Base-by-base conservation (phyloP, 2,888 invertebrate genomes). In the Andrena bicolor region DNA sequence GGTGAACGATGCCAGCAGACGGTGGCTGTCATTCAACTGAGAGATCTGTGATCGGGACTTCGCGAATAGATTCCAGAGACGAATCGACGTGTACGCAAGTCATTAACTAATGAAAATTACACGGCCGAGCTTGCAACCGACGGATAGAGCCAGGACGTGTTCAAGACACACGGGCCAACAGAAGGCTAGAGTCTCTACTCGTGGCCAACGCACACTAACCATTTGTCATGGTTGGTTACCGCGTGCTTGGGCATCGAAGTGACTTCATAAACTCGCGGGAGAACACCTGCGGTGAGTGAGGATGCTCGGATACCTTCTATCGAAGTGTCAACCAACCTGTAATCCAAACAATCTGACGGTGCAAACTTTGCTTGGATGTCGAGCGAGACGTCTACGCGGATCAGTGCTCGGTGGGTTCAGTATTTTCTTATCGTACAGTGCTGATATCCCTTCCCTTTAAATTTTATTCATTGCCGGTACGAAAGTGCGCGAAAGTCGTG, bases 141-240 rank as follows among this genome's bases (percentile, higher is more conserved):
- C 41, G 5, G 75, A 64, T 61, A 53, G 53, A 76, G 80, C 69
- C n/a, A n/a, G 70, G 65, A 84, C 77, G 61, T 71, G 65, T 74
- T 77, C 76, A 71, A 85, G 79, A 76, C 72, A 41, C 41, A 41
- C 41, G 68, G 56, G 41, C 64, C 68, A 65, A 65, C 65, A 80
- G 63, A 79, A 82, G 78, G 76, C 49, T 77, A 74, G 64, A 66
- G 78, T 35, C 66, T 51, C 41, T 1, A 74, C 80, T 82, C 80
- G 49, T 72, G 73, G 76, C 76, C 84, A 85, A 81, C 82, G 82
- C 83, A 85, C 85, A 80, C 83, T 75, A 88, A 85, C 82, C 85
- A 86, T 86, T 88, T 88, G 86, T 88, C 88, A 85, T 85, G 88
- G 71, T 88, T 86, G 85, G 80, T 88, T 85, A 82, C 82, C 77